Evolutionary conservation across 2,113 vertebrate genomes (phyloP), one percentile per base, ranked within the genome.

Genomic region (Elachura formosa): DNA sequence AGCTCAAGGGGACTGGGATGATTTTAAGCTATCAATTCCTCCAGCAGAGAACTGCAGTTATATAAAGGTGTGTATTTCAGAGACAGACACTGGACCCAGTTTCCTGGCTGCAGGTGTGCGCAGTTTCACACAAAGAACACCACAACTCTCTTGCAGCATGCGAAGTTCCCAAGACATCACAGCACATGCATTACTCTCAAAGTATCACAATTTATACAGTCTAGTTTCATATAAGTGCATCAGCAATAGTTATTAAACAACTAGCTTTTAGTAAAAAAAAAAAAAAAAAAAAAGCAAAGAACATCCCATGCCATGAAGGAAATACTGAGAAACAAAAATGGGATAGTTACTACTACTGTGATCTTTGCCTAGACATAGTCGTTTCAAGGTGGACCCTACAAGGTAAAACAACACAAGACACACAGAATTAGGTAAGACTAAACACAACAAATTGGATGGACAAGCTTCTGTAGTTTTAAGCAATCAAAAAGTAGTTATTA

Each of bases 291-390:
- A 75, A 56, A 76, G 80, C 88, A 91, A 67, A 87, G 93, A 83
- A 90, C 61, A 98, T 96, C 97, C 97, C 98, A 99, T 98, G 98
- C 98, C 93, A 98, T 98, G 97, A 97, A 96, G 96, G 97, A 96
- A 97, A 96, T 92, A 95, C 97, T 97, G 98, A 98, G 97, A 97
- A 98, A 98, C 98, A 97, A 98, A 99, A 98, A 98, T 94, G 94
- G 97, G 98, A 99, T 99, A 99, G 98, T 99, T 99, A 99, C 99
- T 99, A 99, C 98, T 99, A 99, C 98, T 99, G 98, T 99, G 99
- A 97, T 99, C 99, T 99, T 99, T 99, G 98, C 99, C 99, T 98
- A 99, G 99, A 99, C 99, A 99, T 98, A 99, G 99, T 98, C 99
- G 99, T 99, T 99, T 99, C 99, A 99, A 98, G 98, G 99, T 99